Conservation (phyloP, 2,113 vertebrate species). For the Arvicanthis niloticus region DNA sequence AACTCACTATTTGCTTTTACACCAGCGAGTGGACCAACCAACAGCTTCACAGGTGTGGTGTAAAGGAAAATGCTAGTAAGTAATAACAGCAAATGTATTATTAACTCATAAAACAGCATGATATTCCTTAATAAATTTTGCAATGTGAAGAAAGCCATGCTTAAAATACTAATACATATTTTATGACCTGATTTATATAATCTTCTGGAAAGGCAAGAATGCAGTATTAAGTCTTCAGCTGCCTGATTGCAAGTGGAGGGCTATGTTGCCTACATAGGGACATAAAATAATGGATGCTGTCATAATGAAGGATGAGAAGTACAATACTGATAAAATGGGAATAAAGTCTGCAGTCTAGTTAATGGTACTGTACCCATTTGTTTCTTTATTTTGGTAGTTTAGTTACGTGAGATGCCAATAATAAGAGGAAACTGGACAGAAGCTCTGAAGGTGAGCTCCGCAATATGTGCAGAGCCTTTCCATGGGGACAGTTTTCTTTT, state of each 20-base stretch:
- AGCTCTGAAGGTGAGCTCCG: background rate
- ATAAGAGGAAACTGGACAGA: background rate
- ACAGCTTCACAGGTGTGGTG: background rate
- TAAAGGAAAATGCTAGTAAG: background rate
- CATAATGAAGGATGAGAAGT: background rate
- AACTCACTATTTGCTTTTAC: background rate
- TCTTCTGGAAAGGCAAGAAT: background rate
- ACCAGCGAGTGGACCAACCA: background rate
- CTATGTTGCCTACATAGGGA: background rate
- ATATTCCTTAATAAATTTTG: background rate
- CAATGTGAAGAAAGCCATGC: background rate
- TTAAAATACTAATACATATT: background rate
- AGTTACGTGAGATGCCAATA: background rate
- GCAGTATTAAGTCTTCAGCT: background rate
- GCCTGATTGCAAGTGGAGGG: background rate
- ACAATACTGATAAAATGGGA: background rate
- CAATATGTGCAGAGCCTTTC: background rate
- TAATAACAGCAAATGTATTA: background rate
- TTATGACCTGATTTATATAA: background rate
- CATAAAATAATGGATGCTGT: background rate
- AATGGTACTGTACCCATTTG: background rate
- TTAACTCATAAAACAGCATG: background rate
- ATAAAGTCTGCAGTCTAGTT: background rate
- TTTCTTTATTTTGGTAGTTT: background rate
- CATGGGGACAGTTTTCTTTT: background rate